Base-by-base conservation (phyloP, 1,140 invertebrate species). In the Drosophila sturtevanti region DNA sequence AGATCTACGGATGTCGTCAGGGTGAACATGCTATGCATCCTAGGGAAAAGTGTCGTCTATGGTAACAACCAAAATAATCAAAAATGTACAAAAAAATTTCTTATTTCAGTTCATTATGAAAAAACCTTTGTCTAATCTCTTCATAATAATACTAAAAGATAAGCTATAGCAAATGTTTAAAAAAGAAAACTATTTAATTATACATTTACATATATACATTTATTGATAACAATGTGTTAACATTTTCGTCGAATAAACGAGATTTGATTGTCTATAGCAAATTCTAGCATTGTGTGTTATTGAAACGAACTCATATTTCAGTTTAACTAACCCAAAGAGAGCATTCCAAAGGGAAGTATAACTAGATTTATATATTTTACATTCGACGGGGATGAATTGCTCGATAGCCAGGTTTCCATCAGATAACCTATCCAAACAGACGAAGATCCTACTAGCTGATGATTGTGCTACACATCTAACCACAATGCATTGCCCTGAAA, bases 201-300 rank as follows among this genome's bases (percentile, higher is more conserved):
- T n/a, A n/a, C n/a, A n/a, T n/a, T 60, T 18, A 18, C 9, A 31
- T n/a, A 27, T 55, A 24, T 38, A 24, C 1, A 2, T 27, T 48
- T 18, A 35, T 34, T 51, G n/a, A 31, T n/a, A n/a, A n/a, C n/a
- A n/a, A n/a, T n/a, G n/a, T 58, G 5, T 54, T 34, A 24, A 14
- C 0, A 4, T 14, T n/a, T 4, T 3, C 6, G 0, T 21, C 7
- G 5, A 41, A 7, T 16, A 18, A 10, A n/a, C 0, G 9, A 9
- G 24, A 4, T 37, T 6, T 5, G 18, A 7, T 1, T n/a, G 6
- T 0, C 86, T 41, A 91, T 9, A 0, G 67, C 71, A 9, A 91
- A 91, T 0, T 90, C 90, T 7, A 91, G 51, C n/a, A 89, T 66
- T 3, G 90, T 85, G 14, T 91, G 75, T 44, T 89, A 77, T 16